Conservation (phyloP, 2,113 vertebrate genomes). For the Oncorhynchus mykiss region DNA sequence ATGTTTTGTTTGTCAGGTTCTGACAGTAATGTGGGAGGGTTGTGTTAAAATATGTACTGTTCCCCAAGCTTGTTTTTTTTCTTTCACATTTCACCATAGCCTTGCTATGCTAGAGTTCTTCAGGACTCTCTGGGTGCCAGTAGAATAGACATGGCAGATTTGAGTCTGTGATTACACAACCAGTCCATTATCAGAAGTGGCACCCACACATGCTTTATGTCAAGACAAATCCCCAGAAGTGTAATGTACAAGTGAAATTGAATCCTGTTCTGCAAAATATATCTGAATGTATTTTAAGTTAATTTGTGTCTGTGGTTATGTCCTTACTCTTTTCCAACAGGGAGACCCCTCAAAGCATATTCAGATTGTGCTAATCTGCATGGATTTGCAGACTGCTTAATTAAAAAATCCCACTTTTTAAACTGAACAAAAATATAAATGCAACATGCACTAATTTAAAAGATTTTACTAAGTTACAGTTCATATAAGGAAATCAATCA, state of each 20-base stretch:
- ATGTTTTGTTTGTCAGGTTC: not conserved
- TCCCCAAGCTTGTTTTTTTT: not conserved
- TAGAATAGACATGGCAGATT: not conserved
- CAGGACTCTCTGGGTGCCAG: not conserved
- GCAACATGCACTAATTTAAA: too few relatives aligned
- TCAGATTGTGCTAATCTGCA: too few relatives aligned
- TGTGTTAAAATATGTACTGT: not conserved
- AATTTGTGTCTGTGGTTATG: constrained; percentile 7
- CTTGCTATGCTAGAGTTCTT: constrained; percentile 2
- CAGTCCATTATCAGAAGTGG: constrained; percentile 3
- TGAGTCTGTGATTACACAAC: constrained; percentile 18
- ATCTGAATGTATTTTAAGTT: constrained; percentile 48
- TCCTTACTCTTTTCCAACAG: not conserved
- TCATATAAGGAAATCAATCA: too few relatives aligned
- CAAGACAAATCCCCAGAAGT: constrained; percentile 21
- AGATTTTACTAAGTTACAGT: too few relatives aligned
- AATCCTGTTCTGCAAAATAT: constrained; percentile 48
- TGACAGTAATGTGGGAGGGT: not conserved
- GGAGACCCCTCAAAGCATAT: not conserved
- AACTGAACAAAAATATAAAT: too few relatives aligned
- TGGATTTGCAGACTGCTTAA: too few relatives aligned
- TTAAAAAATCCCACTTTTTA: too few relatives aligned
- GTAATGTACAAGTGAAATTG: constrained; percentile 35
- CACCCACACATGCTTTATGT: constrained; percentile 15
- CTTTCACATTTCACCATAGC: not conserved